Conservation (phyloP, 2,113 vertebrate species). For the Pimephales promelas region DNA sequence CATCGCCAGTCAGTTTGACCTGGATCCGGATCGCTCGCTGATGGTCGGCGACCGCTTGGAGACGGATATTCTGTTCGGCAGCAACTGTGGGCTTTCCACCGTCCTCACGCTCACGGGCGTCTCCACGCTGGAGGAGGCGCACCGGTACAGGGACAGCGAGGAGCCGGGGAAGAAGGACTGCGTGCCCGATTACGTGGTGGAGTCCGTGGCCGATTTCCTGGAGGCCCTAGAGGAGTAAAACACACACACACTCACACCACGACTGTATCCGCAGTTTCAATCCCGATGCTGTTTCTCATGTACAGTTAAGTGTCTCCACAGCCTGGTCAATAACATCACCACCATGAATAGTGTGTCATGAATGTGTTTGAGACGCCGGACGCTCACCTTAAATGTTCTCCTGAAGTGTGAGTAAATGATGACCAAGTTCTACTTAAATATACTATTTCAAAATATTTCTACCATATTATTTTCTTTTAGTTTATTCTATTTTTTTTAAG, state of each 20-base stretch:
- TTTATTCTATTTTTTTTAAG: too few species aligned
- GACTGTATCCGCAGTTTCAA: not conserved
- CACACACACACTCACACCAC: too few species aligned
- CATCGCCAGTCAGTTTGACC: conserved; percentile 78
- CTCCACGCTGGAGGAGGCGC: conserved; percentile 81
- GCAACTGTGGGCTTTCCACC: conserved; percentile 84
- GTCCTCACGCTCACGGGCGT: conserved; percentile 86
- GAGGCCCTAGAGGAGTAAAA: conserved; percentile 71
- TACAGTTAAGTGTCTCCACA: not conserved
- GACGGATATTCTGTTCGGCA: conserved; percentile 86
- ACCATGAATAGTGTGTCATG: not conserved
- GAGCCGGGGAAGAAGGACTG: conserved; percentile 72
- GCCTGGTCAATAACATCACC: conserved; percentile 13
- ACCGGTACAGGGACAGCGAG: conserved; percentile 77
- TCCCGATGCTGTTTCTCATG: conserved; percentile 36
- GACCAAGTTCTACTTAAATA: not conserved
- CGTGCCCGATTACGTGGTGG: conserved; percentile 86
- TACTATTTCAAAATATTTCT: too few species aligned
- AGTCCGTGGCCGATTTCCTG: conserved; percentile 84
- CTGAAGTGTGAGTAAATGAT: not conserved
- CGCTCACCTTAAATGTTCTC: not conserved
- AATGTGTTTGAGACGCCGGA: conserved; percentile 15
- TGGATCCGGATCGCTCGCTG: conserved; percentile 79
- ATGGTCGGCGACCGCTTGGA: conserved; percentile 90
- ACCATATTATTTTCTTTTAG: too few species aligned